Base-by-base conservation (phyloP, 2,113 vertebrate genomes). In the Madoqua kirkii region DNA sequence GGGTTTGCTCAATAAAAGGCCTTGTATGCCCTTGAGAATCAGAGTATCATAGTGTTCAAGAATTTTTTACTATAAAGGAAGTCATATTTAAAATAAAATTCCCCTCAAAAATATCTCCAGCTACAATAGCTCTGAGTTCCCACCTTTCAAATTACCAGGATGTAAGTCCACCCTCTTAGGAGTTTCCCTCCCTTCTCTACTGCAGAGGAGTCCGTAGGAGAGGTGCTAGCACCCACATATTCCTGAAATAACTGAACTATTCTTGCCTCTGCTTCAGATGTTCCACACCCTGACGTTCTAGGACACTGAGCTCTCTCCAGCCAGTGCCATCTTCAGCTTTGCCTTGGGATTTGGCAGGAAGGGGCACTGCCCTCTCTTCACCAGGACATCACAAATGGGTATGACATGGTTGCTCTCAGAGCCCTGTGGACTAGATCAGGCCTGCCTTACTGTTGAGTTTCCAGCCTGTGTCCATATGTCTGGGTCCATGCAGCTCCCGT, bases 81-180 rank as follows among this genome's bases (percentile, higher is more conserved):
- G 74, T 71, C 40, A 50, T 74, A 89, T 93, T 95, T 95, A 92
- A 97, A 96, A 93, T 78, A 87, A 91, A 96, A 93, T n/a, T 40
- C 7, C 33, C 82, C 45, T 31, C 78, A 2, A 52, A 52, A 86
- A 91, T 93, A 96, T n/a, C n/a, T 9, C 29, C 60, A 84, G 79
- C n/a, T 87, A 87, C 88, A 96, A 64, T 40, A 64, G 21, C 81
- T 90, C 57, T 64, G 78, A 81, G 54, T 13, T 19, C 79, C 31
- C 23, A 78, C 48, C 78, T 93, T 89, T 71, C 50, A 78, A 87
- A 83, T 89, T 89, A 91, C 29, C 62, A 83, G 67, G 50, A 59
- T 95, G 17, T 76, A 50, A 76, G 23, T 2, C 17, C 64, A 19
- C 3, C 19, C n/a, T 7, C 57, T 88, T 52, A 79, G 64, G 40